A percentile compares a stretch with the other conserved stretches of the same genome.
These are phyloP conservation scores for Drosophila leontia DNA, from an alignment of 1,140 invertebrate species.

Conservation along the genomic window DNA sequence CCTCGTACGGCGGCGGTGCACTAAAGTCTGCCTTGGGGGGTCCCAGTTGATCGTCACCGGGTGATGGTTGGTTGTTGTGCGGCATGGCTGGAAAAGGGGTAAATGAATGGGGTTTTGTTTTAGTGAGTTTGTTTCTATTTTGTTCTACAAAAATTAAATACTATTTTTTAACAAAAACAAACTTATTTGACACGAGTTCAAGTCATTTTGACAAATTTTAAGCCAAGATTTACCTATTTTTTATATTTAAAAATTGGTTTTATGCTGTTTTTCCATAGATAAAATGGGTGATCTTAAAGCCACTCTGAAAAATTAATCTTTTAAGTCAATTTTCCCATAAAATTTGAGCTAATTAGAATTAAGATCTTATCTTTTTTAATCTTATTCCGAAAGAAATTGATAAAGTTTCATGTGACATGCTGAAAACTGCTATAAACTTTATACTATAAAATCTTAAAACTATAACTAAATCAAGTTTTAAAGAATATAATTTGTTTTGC, in stretches of 20 bases:
- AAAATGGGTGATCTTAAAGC: too few species aligned
- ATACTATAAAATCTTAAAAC: neutral
- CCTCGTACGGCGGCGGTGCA: constrained; percentile 92
- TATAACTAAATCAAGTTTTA: neutral
- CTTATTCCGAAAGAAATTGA: neutral
- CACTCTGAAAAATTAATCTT: neutral
- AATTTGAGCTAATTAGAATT: too few species aligned
- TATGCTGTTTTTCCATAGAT: neutral
- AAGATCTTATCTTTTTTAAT: neutral
- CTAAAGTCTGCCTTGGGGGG: constrained; percentile 93
- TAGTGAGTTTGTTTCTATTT: neutral
- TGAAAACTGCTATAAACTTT: neutral
- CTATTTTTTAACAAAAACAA: neutral
- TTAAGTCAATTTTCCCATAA: too few species aligned
- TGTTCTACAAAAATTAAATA: neutral
- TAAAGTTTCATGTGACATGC: too few species aligned
- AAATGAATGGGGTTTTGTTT: neutral
- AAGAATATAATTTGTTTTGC: neutral
- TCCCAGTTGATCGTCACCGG: constrained; percentile 87
- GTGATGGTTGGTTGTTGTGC: constrained; percentile 69
- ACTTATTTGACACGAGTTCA: neutral
- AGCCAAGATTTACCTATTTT: neutral
- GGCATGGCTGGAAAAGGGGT: constrained; percentile 60
- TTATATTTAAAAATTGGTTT: neutral
- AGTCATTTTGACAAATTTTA: neutral